Conservation (phyloP, 2,888 invertebrate species). For the Heliconius sara region DNA sequence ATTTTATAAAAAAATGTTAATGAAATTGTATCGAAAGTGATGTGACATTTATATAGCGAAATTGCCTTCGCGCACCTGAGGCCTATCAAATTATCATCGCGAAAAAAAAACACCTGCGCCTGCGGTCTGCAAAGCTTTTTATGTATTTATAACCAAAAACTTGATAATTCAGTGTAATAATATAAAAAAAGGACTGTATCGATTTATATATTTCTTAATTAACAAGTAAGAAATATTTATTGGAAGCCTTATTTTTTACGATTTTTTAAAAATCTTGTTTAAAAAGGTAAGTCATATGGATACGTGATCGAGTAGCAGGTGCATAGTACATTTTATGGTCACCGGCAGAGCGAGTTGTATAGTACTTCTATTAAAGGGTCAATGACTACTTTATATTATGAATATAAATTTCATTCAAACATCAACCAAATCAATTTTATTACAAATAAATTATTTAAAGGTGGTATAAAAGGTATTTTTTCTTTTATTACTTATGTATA, state of each 20-base stretch:
- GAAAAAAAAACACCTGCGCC: background rate
- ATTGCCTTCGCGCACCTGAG: background rate
- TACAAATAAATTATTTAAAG: background rate
- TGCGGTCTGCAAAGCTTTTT: background rate
- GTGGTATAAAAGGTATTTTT: background rate
- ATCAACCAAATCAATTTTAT: background rate
- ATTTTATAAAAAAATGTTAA: background rate
- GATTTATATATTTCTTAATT: background rate
- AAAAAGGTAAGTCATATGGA: background rate
- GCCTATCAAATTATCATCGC: background rate
- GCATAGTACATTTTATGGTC: conserved; percentile 32
- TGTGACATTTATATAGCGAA: background rate
- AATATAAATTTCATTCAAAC: background rate
- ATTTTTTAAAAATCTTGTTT: background rate
- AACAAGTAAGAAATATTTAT: background rate
- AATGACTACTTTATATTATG: conserved; percentile 31
- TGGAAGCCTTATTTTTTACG: background rate
- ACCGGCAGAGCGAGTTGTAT: conserved; percentile 34
- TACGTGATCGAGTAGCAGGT: conserved; percentile 22
- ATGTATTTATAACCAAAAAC: background rate
- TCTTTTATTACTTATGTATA: background rate
- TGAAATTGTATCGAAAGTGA: background rate
- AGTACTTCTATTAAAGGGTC: conserved; percentile 36
- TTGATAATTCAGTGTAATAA: background rate
- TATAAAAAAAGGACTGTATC: background rate